phyloP scores from a whole-genome alignment of 2,113 vertebrate genomes.

The Tragelaphus strepsiceros region DNA sequence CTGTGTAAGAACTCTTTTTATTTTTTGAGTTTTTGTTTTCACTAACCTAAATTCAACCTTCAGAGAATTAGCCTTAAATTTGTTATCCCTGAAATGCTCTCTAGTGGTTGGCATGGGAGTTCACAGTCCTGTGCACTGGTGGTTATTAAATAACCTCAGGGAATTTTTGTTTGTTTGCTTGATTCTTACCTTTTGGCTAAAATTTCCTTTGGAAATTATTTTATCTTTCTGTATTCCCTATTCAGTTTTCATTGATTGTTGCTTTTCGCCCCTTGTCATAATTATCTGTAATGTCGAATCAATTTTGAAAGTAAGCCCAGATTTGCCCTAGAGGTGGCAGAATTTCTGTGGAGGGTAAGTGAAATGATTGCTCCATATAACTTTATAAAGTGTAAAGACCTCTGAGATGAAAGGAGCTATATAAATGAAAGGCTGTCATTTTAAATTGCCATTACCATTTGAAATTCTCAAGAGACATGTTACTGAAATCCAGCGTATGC shows the following conservation, averaged over 20 bases:
- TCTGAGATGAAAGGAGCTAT: slow-evolving; percentile 66
- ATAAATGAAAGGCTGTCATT: slow-evolving; percentile 73
- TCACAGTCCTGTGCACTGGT: slow-evolving; percentile 18
- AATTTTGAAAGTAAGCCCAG: slow-evolving; percentile 53
- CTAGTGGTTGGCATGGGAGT: slow-evolving; percentile 41
- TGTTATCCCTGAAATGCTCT: slow-evolving; percentile 53
- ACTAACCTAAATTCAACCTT: neutral
- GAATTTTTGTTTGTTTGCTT: slow-evolving; percentile 42
- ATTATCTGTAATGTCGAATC: slow-evolving; percentile 59
- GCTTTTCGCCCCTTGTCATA: slow-evolving; percentile 54
- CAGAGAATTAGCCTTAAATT: slow-evolving; percentile 40
- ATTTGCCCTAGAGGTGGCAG: slow-evolving; percentile 66
- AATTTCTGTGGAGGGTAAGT: slow-evolving; percentile 63
- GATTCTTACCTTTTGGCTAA: slow-evolving; percentile 19
- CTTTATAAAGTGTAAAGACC: slow-evolving; percentile 73
- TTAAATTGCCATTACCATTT: slow-evolving; percentile 72
- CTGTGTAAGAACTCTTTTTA: neutral
- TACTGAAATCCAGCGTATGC: slow-evolving; percentile 70
- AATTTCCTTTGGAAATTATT: slow-evolving; percentile 18
- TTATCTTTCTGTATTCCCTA: slow-evolving; percentile 12
- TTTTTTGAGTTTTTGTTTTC: neutral
- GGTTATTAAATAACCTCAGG: slow-evolving; percentile 29
- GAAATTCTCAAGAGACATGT: slow-evolving; percentile 72
- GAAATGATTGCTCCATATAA: slow-evolving; percentile 65
- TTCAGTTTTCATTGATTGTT: slow-evolving; percentile 39